These are phyloP conservation scores for Antitype chi DNA, from an alignment of 2,888 invertebrate species.

Conservation along the genomic window DNA sequence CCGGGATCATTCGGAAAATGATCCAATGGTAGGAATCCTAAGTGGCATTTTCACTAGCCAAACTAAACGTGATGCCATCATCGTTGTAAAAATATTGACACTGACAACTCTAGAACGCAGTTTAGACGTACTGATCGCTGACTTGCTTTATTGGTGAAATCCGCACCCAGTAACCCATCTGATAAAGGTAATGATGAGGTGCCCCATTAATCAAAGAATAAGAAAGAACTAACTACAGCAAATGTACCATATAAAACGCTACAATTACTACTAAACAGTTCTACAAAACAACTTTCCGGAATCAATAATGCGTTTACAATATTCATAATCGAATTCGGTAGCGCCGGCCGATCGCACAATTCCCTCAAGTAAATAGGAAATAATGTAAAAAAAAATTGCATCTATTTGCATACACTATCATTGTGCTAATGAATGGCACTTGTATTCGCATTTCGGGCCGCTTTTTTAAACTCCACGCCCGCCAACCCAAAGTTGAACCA, in stretches of 20 bases:
- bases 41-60: neutral
- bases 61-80: too few relatives aligned
- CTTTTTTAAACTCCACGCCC: slow-evolving; percentile 63
- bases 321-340: slow-evolving; percentile 81
- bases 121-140: neutral
- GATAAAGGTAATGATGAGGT: neutral
- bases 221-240: neutral
- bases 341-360: slow-evolving; percentile 74
- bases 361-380: slow-evolving; percentile 71
- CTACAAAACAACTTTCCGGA: slow-evolving; percentile 41
- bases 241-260: slow-evolving; percentile 2
- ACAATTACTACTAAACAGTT: slow-evolving; percentile 17
- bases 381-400: slow-evolving; percentile 82
- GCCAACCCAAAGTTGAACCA: slow-evolving; percentile 67
- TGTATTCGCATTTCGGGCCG: slow-evolving; percentile 75
- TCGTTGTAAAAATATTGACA: neutral
- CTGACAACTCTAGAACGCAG: neutral
- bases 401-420: slow-evolving; percentile 86
- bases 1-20: neutral
- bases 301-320: slow-evolving; percentile 79
- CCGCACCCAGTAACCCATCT: neutral
- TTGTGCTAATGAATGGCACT: slow-evolving; percentile 78
- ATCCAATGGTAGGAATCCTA: neutral
- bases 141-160: neutral
- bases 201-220: neutral